Evolutionary conservation across 2,888 invertebrate species (phyloP).

Genomic region (Drosophila emarginata): DNA sequence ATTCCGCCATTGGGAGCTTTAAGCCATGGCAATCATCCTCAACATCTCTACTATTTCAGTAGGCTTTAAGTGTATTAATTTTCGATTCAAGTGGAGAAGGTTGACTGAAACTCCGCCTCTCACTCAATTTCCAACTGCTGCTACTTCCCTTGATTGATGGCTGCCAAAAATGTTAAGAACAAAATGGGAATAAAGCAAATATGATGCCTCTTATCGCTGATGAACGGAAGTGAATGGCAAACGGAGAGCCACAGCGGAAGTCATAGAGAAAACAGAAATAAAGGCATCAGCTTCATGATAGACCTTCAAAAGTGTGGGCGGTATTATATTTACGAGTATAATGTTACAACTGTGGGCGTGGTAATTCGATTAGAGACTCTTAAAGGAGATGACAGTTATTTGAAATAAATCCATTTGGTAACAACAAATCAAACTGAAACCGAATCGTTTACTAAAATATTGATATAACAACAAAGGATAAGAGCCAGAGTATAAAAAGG

Average conservation of each 20-base stretch:
- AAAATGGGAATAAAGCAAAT: constrained; percentile 34
- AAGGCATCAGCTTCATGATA: constrained; percentile 21
- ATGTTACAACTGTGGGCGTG: not conserved
- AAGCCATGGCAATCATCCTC: not conserved
- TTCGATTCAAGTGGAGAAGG: constrained; percentile 64
- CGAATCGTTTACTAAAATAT: constrained; percentile 4
- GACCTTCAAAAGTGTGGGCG: constrained; percentile 12
- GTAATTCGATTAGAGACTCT: constrained; percentile 4
- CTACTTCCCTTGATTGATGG: constrained; percentile 58
- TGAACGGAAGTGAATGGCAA: constrained; percentile 24
- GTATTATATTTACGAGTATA: not conserved
- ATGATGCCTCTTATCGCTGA: constrained; percentile 43
- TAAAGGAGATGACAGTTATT: constrained; percentile 5
- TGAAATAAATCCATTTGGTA: constrained; percentile 5
- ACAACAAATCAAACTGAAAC: constrained; percentile 1
- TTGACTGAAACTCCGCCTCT: constrained; percentile 18
- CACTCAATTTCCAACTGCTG: not conserved
- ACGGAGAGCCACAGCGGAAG: constrained; percentile 29
- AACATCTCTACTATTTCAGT: constrained; percentile 41
- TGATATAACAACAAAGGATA: constrained; percentile 6
- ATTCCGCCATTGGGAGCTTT: constrained; percentile 35
- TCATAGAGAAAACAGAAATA: constrained; percentile 22
- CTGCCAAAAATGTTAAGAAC: constrained; percentile 48
- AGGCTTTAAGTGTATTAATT: constrained; percentile 75
- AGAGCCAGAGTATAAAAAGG: not conserved